These are phyloP conservation scores for Eleginops maclovinus DNA, from an alignment of 2,113 vertebrate species.

Conservation along the genomic window DNA sequence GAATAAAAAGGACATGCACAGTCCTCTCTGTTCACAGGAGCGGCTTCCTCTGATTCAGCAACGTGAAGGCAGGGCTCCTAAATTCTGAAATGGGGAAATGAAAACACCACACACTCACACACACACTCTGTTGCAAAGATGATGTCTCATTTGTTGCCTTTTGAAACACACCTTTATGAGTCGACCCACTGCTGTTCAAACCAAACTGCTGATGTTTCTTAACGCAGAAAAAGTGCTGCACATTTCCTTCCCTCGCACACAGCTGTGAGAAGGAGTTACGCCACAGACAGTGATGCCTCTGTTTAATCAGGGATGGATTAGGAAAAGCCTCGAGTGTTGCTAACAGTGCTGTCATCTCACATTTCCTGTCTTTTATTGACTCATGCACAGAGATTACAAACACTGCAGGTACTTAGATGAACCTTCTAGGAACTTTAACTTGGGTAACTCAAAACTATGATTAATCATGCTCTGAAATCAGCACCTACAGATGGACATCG, in stretches of 20 bases:
- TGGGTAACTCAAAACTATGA: background rate
- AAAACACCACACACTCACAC: constrained; percentile 15
- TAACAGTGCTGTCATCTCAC: background rate
- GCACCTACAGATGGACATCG: background rate
- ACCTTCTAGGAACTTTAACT: background rate
- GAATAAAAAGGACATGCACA: constrained; percentile 3
- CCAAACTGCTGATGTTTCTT: too few species aligned
- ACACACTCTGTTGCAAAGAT: background rate
- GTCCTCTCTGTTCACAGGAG: background rate
- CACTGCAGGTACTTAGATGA: background rate
- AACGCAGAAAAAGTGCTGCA: too few species aligned
- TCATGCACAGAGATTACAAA: background rate
- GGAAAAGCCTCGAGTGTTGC: constrained; percentile 41
- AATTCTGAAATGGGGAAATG: constrained; percentile 7
- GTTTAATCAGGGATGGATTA: constrained; percentile 75
- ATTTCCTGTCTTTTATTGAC: background rate
- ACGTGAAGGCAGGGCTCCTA: background rate
- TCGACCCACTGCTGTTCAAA: background rate
- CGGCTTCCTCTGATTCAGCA: constrained; percentile 32
- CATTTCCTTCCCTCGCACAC: too few species aligned
- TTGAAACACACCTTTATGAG: background rate
- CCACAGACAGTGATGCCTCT: constrained; percentile 34
- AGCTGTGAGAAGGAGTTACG: constrained; percentile 45
- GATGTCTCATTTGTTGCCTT: constrained; percentile 2
- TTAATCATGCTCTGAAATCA: background rate